A percentile compares a stretch with the other conserved stretches of the same genome.
Evolutionary conservation across 1,140 invertebrate genomes (phyloP).

Genomic region (Caenorhabditis latens): DNA sequence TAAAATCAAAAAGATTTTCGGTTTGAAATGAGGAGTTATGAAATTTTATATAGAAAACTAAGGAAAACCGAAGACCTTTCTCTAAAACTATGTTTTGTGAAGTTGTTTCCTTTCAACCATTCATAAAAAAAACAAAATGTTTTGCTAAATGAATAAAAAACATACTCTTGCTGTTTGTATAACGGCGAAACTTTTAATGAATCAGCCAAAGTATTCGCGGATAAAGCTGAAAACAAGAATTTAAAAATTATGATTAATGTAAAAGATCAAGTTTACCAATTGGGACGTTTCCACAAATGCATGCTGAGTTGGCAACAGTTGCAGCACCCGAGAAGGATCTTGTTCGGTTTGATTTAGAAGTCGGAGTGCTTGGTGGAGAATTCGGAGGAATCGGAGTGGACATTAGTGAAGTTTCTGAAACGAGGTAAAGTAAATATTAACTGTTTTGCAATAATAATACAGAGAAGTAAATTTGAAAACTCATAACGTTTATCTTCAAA

Average conservation of each 20-base stretch:
- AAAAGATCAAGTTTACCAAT: neutral
- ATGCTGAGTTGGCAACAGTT: neutral
- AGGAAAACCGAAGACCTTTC: neutral
- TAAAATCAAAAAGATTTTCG: neutral
- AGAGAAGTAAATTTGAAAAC: neutral
- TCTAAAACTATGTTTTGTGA: neutral
- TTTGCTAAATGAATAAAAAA: neutral
- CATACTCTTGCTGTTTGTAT: conserved; percentile 75
- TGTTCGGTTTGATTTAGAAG: neutral
- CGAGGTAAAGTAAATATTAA: neutral
- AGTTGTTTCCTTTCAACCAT: neutral
- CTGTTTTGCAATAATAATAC: neutral
- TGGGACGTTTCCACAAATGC: conserved; percentile 36
- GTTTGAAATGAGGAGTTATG: neutral
- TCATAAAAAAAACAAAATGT: neutral
- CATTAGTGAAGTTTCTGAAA: neutral
- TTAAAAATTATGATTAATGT: neutral
- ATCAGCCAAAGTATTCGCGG: conserved; percentile 74
- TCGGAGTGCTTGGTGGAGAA: conserved; percentile 15
- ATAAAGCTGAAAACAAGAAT: conserved; percentile 2
- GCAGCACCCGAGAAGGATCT: neutral
- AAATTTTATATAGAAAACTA: too few species aligned
- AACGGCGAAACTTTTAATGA: conserved; percentile 73
- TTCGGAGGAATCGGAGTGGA: neutral
- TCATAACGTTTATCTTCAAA: too few species aligned